A percentile compares a stretch with the other conserved stretches of the same genome.
Evolutionary conservation across 2,797 vertebrate genomes (phyloP).

Genomic region (Pseudocheirus occidentalis): DNA sequence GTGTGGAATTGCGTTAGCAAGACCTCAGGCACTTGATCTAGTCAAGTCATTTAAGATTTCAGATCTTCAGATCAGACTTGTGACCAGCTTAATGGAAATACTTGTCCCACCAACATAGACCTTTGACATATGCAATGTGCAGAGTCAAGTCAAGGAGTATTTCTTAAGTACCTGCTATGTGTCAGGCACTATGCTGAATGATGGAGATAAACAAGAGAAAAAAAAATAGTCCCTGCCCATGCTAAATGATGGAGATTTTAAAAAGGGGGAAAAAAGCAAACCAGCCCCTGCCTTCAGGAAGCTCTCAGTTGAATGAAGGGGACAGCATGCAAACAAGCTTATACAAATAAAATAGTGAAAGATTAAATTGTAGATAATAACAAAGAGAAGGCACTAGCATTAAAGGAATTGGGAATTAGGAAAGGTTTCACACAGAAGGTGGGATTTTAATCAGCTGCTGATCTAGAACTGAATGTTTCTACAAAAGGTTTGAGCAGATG

Average conservation of each 20-base stretch:
- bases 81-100: background rate
- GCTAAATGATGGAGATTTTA: too few relatives aligned
- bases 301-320: background rate
- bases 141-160: background rate
- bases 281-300: background rate
- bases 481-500: background rate
- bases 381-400: background rate
- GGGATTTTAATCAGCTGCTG: background rate
- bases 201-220: background rate
- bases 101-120: background rate
- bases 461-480: background rate
- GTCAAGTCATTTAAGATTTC: background rate
- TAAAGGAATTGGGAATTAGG: background rate
- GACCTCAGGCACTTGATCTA: background rate
- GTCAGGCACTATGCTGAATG: background rate
- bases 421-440: background rate
- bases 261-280: background rate
- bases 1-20: background rate
- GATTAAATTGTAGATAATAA: background rate
- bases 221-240: too few relatives aligned
- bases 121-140: background rate
- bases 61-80: background rate
- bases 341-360: background rate
- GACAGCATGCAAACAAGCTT: background rate
- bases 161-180: background rate